phyloP scores from a whole-genome alignment of 2,797 vertebrate species.

The Schizopygopsis pylzovi region DNA sequence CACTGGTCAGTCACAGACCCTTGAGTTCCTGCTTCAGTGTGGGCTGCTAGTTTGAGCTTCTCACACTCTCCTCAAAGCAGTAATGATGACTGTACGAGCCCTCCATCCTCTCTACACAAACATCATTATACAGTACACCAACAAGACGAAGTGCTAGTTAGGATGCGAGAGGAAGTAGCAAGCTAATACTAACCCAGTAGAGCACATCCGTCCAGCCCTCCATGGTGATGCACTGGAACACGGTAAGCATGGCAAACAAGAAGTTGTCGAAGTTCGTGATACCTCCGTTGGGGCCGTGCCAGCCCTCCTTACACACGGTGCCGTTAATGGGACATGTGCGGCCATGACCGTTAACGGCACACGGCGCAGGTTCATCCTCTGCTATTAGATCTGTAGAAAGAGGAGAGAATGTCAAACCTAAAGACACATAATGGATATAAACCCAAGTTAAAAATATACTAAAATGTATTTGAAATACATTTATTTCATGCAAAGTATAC shows the following conservation, averaged over 20 bases:
- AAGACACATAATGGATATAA: background rate
- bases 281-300: constrained; percentile 95
- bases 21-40: constrained; percentile 49
- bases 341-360: constrained; percentile 96
- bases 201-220: constrained; percentile 99
- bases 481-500: background rate
- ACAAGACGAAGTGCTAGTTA: background rate
- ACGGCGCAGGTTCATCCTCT: constrained; percentile 95
- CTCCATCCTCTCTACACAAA: background rate
- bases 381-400: constrained; percentile 79
- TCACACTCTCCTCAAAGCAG: constrained; percentile 30
- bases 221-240: constrained; percentile 99
- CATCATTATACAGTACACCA: background rate
- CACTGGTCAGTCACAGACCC: constrained; percentile 30
- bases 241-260: constrained; percentile 98
- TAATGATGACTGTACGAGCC: constrained; percentile 13
- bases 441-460: background rate
- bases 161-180: background rate
- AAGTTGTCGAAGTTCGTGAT: constrained; percentile 99
- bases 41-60: constrained; percentile 53
- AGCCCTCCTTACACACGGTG: constrained; percentile 92
- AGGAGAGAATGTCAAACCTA: background rate
- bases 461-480: too few species aligned
- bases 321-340: constrained; percentile 91
- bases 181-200: constrained; percentile 90